A percentile compares a stretch with the other conserved stretches of the same genome.
Evolutionary conservation across 2,113 vertebrate genomes (phyloP).

Genomic region (Raja brachyura): DNA sequence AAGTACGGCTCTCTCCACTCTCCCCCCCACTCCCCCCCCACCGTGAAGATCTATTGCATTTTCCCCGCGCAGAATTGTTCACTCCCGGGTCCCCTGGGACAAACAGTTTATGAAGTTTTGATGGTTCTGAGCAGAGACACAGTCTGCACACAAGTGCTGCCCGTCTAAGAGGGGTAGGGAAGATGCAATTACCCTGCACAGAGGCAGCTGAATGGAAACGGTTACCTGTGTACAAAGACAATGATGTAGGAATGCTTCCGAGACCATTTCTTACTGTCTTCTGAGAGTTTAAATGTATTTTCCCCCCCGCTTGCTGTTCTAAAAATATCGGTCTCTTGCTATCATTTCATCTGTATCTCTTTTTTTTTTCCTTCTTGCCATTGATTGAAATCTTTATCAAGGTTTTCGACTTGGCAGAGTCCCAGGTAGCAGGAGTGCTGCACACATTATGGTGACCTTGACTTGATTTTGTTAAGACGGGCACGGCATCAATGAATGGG

Average conservation of each 20-base stretch:
- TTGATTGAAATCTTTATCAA: not conserved
- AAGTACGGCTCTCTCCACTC: not conserved
- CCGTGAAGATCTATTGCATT: constrained; percentile 13
- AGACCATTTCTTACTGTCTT: not conserved
- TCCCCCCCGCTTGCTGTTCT: not conserved
- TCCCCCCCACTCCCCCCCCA: not conserved
- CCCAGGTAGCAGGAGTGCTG: not conserved
- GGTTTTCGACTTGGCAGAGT: not conserved
- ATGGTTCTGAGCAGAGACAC: not conserved
- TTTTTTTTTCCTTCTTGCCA: not conserved
- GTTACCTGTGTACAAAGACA: not conserved
- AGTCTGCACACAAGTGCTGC: not conserved
- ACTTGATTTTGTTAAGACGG: too few species aligned
- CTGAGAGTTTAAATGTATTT: not conserved
- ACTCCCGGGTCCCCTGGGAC: not conserved
- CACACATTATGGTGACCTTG: too few species aligned
- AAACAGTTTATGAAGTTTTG: constrained; percentile 17
- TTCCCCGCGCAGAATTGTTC: not conserved
- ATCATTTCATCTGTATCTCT: not conserved
- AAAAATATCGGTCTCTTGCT: not conserved
- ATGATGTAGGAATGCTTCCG: constrained; percentile 15
- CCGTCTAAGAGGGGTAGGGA: not conserved
- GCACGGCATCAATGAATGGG: not conserved
- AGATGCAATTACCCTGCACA: not conserved
- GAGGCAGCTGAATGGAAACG: not conserved